These are phyloP conservation scores for Malaclemys terrapin DNA, from an alignment of 2,113 vertebrate genomes.

Conservation along the genomic window DNA sequence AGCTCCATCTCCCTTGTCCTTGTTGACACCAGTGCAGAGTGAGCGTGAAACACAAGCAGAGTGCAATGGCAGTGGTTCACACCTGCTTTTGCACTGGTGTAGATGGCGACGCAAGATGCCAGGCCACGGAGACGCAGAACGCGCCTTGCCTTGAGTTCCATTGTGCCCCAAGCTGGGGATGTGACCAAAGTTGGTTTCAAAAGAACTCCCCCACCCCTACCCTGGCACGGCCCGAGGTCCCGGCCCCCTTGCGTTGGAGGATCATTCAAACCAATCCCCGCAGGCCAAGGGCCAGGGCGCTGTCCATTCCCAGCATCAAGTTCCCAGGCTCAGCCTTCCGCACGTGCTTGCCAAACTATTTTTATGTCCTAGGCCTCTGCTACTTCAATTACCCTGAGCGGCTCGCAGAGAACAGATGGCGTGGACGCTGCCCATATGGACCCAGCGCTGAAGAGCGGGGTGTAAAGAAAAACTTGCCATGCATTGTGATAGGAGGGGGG, in stretches of 20 bases:
- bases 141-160: background rate
- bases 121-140: fast-evolving
- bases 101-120: background rate
- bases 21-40: background rate
- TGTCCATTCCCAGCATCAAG: background rate
- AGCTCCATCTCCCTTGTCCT: background rate
- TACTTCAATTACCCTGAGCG: background rate
- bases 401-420: background rate
- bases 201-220: background rate
- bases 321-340: background rate
- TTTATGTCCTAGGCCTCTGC: fast-evolving
- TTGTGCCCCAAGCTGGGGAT: background rate
- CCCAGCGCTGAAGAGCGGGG: too few species aligned
- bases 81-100: background rate
- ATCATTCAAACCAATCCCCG: fast-evolving
- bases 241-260: fast-evolving
- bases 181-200: background rate
- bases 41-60: background rate
- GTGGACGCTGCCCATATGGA: background rate
- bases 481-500: background rate
- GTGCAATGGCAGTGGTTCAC: background rate
- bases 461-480: background rate
- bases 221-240: fast-evolving
- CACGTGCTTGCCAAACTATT: background rate
- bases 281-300: fast-evolving